Base-by-base conservation (phyloP, 2,888 invertebrate species). In the Mesorhabditis sp. region DNA sequence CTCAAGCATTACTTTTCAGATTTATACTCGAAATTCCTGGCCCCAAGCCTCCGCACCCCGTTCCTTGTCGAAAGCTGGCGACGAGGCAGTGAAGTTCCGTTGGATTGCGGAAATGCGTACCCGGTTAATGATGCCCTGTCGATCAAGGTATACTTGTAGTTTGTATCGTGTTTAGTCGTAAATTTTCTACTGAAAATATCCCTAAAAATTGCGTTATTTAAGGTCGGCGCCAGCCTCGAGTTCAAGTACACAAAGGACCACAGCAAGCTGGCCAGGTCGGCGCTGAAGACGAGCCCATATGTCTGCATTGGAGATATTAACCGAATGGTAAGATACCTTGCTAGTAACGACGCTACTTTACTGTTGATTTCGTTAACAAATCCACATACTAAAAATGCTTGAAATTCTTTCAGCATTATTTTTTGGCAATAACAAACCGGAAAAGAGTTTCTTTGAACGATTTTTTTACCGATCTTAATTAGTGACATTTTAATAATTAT, bases 261-360 rank as follows among this genome's bases (percentile, higher is more conserved):
- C 86, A 93, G 93, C 0, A 94, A 93, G 86, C 93, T 93, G 92
- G 91, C 92, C 4, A 90, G 92, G 10, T 89, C 91, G 0, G 87
- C 75, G 58, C 77, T 77, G 4, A 65, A 72, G 43, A 73, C 73
- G 5, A 76, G 88, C 74, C 85, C 86, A 77, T 94, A 92, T 92
- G 90, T 92, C 76, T 95, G 95, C 86, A 90, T 95, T 13, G 95
- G 94, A 4, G 95, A 95, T 86, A 93, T 95, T 70, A 95, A 95
- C 86, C 89, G 95, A 89, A 91, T 91, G 87, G 93, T 92, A 87
- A 89, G 89, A 28, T 28, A 28, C 28, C 28, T 28, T 28, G 28
- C 28, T 28, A 28, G 1, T 28, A 28, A 28, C 28, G 28, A 28
- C 28, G 28, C 28, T 28, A 28, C 2, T 28, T 28, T 28, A 28